A percentile compares a stretch with the other conserved stretches of the same genome.
These are phyloP conservation scores for Cavia porcellus DNA, from an alignment of 2,113 vertebrate genomes.

Conservation along the genomic window DNA sequence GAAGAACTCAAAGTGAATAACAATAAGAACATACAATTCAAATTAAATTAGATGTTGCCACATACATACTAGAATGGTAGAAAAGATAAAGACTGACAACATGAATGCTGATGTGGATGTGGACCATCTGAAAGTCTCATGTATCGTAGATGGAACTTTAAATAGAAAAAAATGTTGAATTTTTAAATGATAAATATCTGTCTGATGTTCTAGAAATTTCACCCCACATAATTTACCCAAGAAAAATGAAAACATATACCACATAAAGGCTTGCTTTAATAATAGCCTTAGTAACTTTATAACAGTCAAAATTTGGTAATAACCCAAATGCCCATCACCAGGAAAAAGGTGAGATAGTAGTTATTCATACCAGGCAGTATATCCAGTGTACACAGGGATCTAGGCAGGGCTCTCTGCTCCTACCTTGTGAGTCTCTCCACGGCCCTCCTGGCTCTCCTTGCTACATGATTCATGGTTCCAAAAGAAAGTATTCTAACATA, in stretches of 20 bases:
- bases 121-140: background rate
- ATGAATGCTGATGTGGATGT: background rate
- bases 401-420: background rate
- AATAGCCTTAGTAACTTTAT: background rate
- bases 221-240: conserved; percentile 1
- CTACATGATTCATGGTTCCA: background rate
- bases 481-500: background rate
- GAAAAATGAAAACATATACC: conserved; percentile 32
- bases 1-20: background rate
- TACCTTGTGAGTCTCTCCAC: background rate
- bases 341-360: background rate
- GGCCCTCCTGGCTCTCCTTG: background rate
- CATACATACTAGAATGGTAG: background rate
- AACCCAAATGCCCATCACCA: background rate
- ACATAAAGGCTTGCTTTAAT: background rate
- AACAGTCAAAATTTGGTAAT: conserved; percentile 10
- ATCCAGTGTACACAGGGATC: background rate
- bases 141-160: background rate
- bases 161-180: background rate
- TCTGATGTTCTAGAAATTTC: background rate
- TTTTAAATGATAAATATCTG: conserved; percentile 24
- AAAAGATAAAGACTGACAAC: conserved; percentile 21
- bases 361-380: background rate
- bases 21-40: conserved; percentile 31
- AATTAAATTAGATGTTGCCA: background rate